Conservation (phyloP, 2,797 vertebrate species). For the Fistularia commersonii region DNA sequence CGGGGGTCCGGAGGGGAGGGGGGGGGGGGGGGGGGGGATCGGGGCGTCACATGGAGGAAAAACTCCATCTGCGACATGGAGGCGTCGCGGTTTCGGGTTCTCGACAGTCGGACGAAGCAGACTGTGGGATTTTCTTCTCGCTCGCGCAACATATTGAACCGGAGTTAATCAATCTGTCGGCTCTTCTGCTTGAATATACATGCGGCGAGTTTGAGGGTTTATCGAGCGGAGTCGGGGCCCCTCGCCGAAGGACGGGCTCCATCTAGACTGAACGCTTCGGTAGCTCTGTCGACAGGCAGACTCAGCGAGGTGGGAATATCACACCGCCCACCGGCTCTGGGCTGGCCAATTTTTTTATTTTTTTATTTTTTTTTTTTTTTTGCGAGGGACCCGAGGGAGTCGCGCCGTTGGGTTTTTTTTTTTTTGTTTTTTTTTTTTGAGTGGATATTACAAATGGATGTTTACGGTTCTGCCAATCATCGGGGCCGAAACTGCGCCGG, state of each 20-base stretch:
- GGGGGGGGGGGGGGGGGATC: conserved; percentile 1
- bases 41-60: too few relatives aligned
- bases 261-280: conserved; percentile 34
- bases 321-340: conserved; percentile 39
- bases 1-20: conserved; percentile 39
- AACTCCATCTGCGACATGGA: too few relatives aligned
- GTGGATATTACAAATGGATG: too few relatives aligned
- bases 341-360: conserved; percentile 14
- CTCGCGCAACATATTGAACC: conserved; percentile 18
- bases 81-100: too few relatives aligned
- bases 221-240: conserved; percentile 39
- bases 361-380: too few relatives aligned
- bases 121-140: conserved; percentile 12
- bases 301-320: conserved; percentile 42
- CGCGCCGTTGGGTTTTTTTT: background rate
- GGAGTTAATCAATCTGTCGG: conserved; percentile 54
- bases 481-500: too few relatives aligned
- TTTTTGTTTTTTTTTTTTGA: too few relatives aligned
- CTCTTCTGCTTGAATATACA: conserved; percentile 34
- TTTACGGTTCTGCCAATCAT: too few relatives aligned
- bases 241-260: conserved; percentile 23
- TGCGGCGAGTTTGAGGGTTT: conserved; percentile 23
- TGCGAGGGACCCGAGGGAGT: conserved; percentile 12
- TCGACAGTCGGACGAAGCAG: conserved; percentile 10
- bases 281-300: conserved; percentile 11